Evolutionary conservation across 2,888 invertebrate species (phyloP).

Genomic region (Pristionchus fissidentatus): DNA sequence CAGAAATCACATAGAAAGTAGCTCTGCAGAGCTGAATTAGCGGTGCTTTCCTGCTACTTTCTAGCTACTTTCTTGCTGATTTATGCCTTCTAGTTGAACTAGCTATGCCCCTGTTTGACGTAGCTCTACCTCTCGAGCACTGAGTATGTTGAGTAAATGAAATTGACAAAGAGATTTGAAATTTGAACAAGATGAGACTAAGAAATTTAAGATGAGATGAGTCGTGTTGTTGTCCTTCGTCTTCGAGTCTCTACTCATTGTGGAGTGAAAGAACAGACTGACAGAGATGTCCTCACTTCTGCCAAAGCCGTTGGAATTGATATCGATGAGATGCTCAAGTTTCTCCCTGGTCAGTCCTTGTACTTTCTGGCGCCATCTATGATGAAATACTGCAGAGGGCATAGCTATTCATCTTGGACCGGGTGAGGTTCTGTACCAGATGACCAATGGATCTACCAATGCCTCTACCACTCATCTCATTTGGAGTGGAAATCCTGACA

Average conservation of each 20-base stretch:
- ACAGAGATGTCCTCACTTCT: slow-evolving; percentile 50
- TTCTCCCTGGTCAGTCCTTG: slow-evolving; percentile 48
- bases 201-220: slow-evolving; percentile 51
- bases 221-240: slow-evolving; percentile 51
- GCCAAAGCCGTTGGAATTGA: slow-evolving; percentile 53
- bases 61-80: no score
- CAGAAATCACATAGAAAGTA: no score
- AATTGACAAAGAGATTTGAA: not conserved
- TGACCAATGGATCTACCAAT: slow-evolving; percentile 5
- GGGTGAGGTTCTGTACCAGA: slow-evolving; percentile 30
- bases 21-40: no score
- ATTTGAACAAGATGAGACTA: not conserved
- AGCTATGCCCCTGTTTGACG: no score
- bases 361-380: not conserved
- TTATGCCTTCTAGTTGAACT: no score
- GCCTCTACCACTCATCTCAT: slow-evolving; percentile 28
- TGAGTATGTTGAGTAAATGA: no score
- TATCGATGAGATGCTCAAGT: slow-evolving; percentile 49
- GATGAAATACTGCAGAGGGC: slow-evolving; percentile 20
- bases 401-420: slow-evolving; percentile 20
- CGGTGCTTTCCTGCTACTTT: no score
- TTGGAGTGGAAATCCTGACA: slow-evolving; percentile 43
- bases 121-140: no score
- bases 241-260: slow-evolving; percentile 29
- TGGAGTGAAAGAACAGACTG: slow-evolving; percentile 43